Base-by-base conservation (phyloP, 2,797 vertebrate species). In the Triplophysa yarkandensis region DNA sequence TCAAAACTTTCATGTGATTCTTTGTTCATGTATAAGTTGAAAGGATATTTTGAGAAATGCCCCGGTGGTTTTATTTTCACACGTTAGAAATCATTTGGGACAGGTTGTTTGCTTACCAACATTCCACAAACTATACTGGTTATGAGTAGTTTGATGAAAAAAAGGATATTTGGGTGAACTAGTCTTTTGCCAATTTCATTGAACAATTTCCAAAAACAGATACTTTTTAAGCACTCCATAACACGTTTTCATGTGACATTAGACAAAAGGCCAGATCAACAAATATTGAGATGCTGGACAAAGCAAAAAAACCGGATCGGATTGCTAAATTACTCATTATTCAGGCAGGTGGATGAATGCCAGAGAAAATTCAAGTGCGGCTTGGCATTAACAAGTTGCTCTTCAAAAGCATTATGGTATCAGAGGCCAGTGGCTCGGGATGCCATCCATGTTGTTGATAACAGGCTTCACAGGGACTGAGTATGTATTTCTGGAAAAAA, bases 261-360 rank as follows among this genome's bases (percentile, higher is more conserved):
- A 48, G 46, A 27, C n/a, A n/a, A n/a, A n/a, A n/a, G n/a, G n/a
- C n/a, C n/a, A n/a, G n/a, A n/a, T n/a, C n/a, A n/a, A n/a, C 41
- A n/a, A 11, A 71, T 48, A 61, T 61, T 28, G 28, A 71, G 28
- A 48, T 13, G n/a, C 30, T 34, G 30, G 57, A 36, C 43, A 14
- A 11, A 34, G 10, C 68, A n/a, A 70, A 13, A 11, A 61, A 71
- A 43, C 21, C 41, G 7, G 28, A 71, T 25, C 5, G 4, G 28
- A 69, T 62, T 55, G 34, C 67, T 65, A 23, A 34, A 65, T 14
- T 16, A 23, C 23, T 71, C 50, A 61, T 62, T 52, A 66, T 44
- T 19, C 8, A 1, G 14, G 43, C 64, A 39, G 48, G 57, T 68
- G 63, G 34, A 30, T 43, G 43, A 50, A 60, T 5, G 44, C 43